Base-by-base conservation (phyloP, 2,797 vertebrate species). In the Malurus leucopterus region DNA sequence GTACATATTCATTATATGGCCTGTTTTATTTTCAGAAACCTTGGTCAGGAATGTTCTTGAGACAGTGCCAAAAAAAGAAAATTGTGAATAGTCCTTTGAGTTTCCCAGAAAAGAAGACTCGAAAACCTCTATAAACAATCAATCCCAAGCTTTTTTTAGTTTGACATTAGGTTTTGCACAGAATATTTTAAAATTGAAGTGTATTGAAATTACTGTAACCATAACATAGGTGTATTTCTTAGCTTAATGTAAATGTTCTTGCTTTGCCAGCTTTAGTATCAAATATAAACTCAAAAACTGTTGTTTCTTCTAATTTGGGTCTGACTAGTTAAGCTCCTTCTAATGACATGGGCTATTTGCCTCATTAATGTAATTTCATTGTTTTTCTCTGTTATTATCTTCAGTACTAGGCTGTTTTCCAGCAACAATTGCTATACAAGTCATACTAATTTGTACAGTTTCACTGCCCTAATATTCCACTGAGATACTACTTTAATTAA, bases 401-500 rank as follows among this genome's bases (percentile, higher is more conserved):
- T 91, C 62, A 88, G 49, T 75, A 86, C 54, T 57, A 93, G 78
- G 72, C 84, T 94, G 74, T 89, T 97, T 96, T 95, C 93, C 95
- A 95, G 86, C 71, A 96, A 89, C 96, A 94, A 92, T 94, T 96
- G 93, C 94, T 96, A 73, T 86, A 85, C 63, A 84, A 93, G 90
- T 88, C 85, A 93, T 76, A 96, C 94, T 96, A 94, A 97, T 97
- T 96, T 96, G 94, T 96, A 92, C 75, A 16, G 96, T 95, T 97
- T 96, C 92, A 73, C 89, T 95, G 91, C 59, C 90, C 91, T 93
- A 88, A 94, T 96, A 95, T 93, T 95, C 92, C 22, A 74, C 67
- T 71, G 95, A 96, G 95, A 94, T 82, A 69, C 86, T 95, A 86
- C 79, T 96, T 96, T 97, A 97, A 97, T 96, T 97, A 96, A 96